Evolutionary conservation across 1,140 invertebrate genomes (phyloP).

Genomic region (Microplitis mediator): DNA sequence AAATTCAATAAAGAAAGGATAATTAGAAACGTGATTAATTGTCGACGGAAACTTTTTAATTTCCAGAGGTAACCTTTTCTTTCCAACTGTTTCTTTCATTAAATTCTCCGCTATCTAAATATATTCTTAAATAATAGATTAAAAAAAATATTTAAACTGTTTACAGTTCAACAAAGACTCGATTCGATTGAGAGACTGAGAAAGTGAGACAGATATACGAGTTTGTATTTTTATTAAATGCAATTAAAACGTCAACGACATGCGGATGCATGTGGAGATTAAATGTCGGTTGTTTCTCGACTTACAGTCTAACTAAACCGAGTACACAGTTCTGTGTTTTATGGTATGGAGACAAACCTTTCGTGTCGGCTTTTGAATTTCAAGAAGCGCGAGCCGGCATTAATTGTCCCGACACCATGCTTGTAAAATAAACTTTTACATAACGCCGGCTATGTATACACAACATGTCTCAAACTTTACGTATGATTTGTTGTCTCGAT

Average conservation of each 20-base stretch:
- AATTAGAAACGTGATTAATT: slow-evolving; percentile 17
- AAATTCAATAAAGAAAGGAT: slow-evolving; percentile 8
- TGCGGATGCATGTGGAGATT: too few species aligned
- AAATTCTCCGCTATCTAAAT: not conserved
- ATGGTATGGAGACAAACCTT: not conserved
- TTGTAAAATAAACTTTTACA: not conserved
- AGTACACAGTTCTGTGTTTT: not conserved
- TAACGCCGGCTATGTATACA: not conserved
- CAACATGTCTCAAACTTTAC: not conserved
- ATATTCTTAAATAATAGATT: too few species aligned
- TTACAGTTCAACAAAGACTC: too few species aligned
- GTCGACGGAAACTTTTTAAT: not conserved
- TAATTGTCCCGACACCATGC: slow-evolving; percentile 20
- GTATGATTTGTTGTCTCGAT: not conserved
- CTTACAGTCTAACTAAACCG: not conserved
- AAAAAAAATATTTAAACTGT: too few species aligned
- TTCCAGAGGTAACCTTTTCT: not conserved
- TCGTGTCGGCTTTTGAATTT: not conserved
- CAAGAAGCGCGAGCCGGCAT: slow-evolving; percentile 8
- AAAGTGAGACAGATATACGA: too few species aligned
- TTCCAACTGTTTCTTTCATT: not conserved
- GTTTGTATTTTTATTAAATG: too few species aligned
- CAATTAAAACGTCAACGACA: too few species aligned
- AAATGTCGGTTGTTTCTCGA: too few species aligned
- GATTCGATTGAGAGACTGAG: too few species aligned